A percentile compares a stretch with the other conserved stretches of the same genome.
phyloP scores from a whole-genome alignment of 1,140 invertebrate genomes.

The Drosophila mayri region DNA sequence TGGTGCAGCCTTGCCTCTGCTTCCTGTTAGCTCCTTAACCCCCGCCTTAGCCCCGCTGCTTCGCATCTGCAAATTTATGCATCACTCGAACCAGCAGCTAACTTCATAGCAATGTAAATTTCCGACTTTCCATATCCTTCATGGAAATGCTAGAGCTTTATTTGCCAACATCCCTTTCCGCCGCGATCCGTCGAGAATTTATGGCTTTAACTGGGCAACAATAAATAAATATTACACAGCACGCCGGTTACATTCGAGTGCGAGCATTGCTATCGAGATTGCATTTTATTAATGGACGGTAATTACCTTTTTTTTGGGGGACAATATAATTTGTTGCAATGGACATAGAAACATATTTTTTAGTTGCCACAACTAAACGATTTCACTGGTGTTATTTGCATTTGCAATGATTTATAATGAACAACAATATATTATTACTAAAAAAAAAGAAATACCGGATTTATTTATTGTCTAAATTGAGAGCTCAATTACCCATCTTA shows the following conservation, averaged over 20 bases:
- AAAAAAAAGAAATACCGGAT: background rate
- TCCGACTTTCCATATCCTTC: slow-evolving; percentile 49
- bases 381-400: background rate
- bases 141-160: slow-evolving; percentile 32
- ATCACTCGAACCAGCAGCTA: slow-evolving; percentile 44
- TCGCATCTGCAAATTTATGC: slow-evolving; percentile 33
- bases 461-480: slow-evolving; percentile 17
- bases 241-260: slow-evolving; percentile 31
- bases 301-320: slow-evolving; percentile 36
- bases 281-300: slow-evolving; percentile 39
- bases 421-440: background rate
- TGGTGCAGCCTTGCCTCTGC: slow-evolving; percentile 33
- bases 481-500: background rate
- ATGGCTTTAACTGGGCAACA: slow-evolving; percentile 44
- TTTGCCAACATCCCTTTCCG: slow-evolving; percentile 33
- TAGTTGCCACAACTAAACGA: slow-evolving; percentile 2
- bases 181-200: slow-evolving; percentile 17
- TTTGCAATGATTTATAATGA: slow-evolving; percentile 9
- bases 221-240: slow-evolving; percentile 48
- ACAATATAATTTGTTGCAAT: slow-evolving; percentile 9
- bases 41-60: background rate
- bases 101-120: slow-evolving; percentile 40
- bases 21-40: slow-evolving; percentile 3
- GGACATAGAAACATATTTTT: slow-evolving; percentile 23
- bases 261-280: slow-evolving; percentile 24